Evolutionary conservation across 2,888 invertebrate genomes (phyloP).

Genomic region (Agrochola circellaris): DNA sequence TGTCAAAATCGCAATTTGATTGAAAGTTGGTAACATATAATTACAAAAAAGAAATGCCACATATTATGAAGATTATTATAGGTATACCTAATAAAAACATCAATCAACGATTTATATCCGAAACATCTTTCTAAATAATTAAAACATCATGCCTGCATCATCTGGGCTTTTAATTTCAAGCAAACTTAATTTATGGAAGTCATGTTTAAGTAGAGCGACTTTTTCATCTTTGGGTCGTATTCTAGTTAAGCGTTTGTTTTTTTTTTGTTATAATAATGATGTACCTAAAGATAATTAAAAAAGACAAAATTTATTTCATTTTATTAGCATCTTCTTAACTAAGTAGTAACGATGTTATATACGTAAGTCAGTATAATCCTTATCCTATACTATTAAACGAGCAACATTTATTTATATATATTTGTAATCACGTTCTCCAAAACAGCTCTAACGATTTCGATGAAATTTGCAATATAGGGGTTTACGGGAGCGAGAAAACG

Average conservation of each 20-base stretch:
- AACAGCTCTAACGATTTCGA: too few relatives aligned
- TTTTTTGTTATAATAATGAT: neutral
- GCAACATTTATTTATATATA: too few relatives aligned
- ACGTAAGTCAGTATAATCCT: neutral
- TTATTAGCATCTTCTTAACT: neutral
- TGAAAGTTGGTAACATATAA: neutral
- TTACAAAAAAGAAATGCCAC: neutral
- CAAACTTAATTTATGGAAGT: neutral
- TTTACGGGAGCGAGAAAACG: too few relatives aligned
- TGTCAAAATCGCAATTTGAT: conserved; percentile 2
- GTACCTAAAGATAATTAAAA: neutral
- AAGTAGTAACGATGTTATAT: neutral
- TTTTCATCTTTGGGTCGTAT: neutral
- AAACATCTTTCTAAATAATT: neutral
- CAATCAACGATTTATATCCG: neutral
- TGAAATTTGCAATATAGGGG: too few relatives aligned
- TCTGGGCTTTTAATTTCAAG: neutral
- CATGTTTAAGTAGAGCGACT: neutral
- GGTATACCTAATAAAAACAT: neutral
- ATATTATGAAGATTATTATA: neutral
- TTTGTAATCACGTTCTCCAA: too few relatives aligned
- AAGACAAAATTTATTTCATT: neutral
- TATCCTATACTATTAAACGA: too few relatives aligned
- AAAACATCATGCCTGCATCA: neutral
- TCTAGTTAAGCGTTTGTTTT: neutral